Conservation (phyloP, 2,113 vertebrate species). For the Rhizomys pruinosus region DNA sequence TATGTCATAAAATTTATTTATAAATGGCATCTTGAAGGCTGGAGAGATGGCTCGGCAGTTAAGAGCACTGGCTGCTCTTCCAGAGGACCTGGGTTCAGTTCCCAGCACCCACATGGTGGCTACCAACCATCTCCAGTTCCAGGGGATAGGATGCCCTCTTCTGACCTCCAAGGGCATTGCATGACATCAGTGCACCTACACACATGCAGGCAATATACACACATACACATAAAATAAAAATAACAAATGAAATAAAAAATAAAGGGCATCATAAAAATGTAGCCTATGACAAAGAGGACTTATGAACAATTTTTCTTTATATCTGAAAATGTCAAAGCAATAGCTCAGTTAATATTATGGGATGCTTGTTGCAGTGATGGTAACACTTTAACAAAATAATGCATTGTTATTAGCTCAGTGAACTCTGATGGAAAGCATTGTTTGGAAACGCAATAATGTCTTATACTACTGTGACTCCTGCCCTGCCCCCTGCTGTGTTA, state of each 20-base stretch:
- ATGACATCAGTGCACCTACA: too few species aligned
- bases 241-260: too few species aligned
- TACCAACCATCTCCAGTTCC: too few species aligned
- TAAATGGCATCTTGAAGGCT: neutral
- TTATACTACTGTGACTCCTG: constrained; percentile 66
- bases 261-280: constrained; percentile 37
- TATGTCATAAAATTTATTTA: neutral
- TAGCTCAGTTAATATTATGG: constrained; percentile 64
- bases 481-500: constrained; percentile 70
- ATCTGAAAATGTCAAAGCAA: neutral
- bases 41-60: too few species aligned
- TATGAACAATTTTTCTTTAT: neutral
- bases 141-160: too few species aligned
- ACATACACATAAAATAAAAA: too few species aligned
- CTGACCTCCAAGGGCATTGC: too few species aligned
- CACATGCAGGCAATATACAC: too few species aligned
- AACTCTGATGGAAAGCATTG: constrained; percentile 73
- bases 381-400: constrained; percentile 73
- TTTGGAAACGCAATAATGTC: constrained; percentile 67
- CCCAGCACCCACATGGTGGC: too few species aligned
- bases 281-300: constrained; percentile 59
- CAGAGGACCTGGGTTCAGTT: too few species aligned
- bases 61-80: too few species aligned
- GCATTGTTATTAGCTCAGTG: constrained; percentile 72
- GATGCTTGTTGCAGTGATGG: constrained; percentile 68